Conservation (phyloP, 2,797 vertebrate species). For the Tenualosa thibaudeaui region DNA sequence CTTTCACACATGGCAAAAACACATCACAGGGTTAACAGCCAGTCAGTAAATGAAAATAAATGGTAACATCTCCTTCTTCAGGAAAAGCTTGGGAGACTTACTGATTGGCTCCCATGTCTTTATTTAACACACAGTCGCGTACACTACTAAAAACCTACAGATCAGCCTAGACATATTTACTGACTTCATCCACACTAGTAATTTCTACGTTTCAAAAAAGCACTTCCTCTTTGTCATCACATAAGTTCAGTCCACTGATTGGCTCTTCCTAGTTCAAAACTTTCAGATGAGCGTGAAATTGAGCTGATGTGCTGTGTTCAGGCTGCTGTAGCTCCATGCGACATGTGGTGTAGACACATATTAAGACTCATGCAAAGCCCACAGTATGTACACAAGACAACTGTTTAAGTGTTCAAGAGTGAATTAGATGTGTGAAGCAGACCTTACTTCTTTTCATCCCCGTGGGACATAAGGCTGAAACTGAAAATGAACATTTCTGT, state of each 20-base stretch:
- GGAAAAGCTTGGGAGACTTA: not conserved
- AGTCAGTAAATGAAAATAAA: no score
- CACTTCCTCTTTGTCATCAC: slow-evolving; percentile 2
- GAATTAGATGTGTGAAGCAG: not conserved
- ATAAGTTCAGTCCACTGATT: not conserved
- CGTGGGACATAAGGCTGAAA: not conserved
- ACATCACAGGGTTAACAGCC: no score
- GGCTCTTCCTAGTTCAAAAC: not conserved
- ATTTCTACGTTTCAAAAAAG: not conserved
- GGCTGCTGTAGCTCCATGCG: not conserved
- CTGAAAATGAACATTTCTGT: not conserved
- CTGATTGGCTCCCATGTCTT: not conserved
- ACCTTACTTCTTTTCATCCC: no score
- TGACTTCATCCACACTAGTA: not conserved
- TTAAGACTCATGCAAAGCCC: not conserved
- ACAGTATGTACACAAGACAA: not conserved
- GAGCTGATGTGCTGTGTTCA: not conserved
- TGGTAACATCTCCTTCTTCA: no score
- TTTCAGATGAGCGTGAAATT: not conserved
- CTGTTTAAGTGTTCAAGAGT: not conserved
- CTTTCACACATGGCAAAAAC: no score
- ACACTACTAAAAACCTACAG: not conserved
- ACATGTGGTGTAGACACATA: not conserved
- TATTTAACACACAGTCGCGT: not conserved
- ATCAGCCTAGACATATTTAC: not conserved